Evolutionary conservation across 2,797 vertebrate species (phyloP).

Genomic region (Hirundo rustica): DNA sequence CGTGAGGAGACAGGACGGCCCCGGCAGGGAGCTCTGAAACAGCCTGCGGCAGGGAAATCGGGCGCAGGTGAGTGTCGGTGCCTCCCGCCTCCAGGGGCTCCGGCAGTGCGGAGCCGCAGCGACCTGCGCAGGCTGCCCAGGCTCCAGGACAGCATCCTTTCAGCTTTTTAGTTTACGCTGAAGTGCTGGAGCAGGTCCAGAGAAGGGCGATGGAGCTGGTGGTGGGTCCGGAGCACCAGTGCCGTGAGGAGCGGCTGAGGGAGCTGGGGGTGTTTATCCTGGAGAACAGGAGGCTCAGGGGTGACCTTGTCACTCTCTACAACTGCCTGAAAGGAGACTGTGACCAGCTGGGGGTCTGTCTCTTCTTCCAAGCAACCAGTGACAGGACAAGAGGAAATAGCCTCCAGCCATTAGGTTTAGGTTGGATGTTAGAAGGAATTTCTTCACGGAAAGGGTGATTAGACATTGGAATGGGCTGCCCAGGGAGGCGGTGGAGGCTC

Average conservation of each 20-base stretch:
- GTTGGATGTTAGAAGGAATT: neutral
- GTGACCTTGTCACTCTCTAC: too few relatives aligned
- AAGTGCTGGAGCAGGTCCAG: neutral
- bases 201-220: neutral
- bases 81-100: accelerated
- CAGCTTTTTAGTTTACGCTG: accelerated
- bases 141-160: too few relatives aligned
- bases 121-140: accelerated
- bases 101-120: accelerated
- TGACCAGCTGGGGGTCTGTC: accelerated
- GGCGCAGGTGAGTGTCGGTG: accelerated
- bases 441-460: neutral
- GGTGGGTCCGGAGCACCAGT: too few relatives aligned
- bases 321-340: too few relatives aligned
- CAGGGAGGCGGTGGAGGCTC: accelerated
- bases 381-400: neutral
- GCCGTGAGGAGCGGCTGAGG: too few relatives aligned
- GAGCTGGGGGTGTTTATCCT: too few relatives aligned
- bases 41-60: accelerated
- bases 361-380: neutral
- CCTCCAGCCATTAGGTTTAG: neutral
- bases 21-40: neutral
- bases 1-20: accelerated
- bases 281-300: too few relatives aligned
- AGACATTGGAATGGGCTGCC: neutral